Conservation (phyloP, 2,888 invertebrate species). For the Arge pagana region DNA sequence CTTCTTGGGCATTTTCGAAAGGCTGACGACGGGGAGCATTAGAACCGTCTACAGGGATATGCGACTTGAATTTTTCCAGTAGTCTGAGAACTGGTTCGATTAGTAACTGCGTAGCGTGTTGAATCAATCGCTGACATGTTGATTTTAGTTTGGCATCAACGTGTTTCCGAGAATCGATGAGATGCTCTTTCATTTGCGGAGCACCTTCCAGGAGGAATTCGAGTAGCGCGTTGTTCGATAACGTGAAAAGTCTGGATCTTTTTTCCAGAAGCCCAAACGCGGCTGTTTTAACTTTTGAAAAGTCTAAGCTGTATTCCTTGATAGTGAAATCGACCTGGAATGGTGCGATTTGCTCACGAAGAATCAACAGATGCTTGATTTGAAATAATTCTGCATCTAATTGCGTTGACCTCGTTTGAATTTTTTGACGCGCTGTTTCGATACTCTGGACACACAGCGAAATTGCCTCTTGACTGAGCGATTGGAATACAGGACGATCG, state of each 20-base stretch:
- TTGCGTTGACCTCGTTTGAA: constrained; percentile 74
- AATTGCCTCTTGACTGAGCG: constrained; percentile 94
- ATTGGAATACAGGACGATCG: constrained; percentile 94
- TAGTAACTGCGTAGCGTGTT: constrained; percentile 74
- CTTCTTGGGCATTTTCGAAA: constrained; percentile 73
- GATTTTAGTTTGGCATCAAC: constrained; percentile 91
- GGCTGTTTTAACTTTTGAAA: constrained; percentile 88
- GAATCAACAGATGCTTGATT: constrained; percentile 94
- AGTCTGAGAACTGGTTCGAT: constrained; percentile 76
- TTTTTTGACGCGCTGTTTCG: constrained; percentile 78
- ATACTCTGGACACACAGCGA: constrained; percentile 91
- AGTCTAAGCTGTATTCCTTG: constrained; percentile 92
- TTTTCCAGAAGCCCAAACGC: constrained; percentile 78
- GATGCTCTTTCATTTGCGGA: constrained; percentile 89
- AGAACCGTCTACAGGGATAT: constrained; percentile 26
- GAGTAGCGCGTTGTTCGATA: constrained; percentile 87
- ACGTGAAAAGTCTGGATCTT: constrained; percentile 78
- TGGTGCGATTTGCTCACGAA: constrained; percentile 97
- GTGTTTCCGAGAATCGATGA: constrained; percentile 93
- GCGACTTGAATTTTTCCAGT: constrained; percentile 69
- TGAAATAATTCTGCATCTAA: constrained; percentile 97
- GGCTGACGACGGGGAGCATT: constrained; percentile 59
- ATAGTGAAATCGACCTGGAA: constrained; percentile 94
- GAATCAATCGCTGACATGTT: constrained; percentile 88
- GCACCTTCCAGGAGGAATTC: constrained; percentile 93